Evolutionary conservation across 2,113 vertebrate species (phyloP), one percentile per base, ranked within the genome.

Genomic region (Crotalus horridus): DNA sequence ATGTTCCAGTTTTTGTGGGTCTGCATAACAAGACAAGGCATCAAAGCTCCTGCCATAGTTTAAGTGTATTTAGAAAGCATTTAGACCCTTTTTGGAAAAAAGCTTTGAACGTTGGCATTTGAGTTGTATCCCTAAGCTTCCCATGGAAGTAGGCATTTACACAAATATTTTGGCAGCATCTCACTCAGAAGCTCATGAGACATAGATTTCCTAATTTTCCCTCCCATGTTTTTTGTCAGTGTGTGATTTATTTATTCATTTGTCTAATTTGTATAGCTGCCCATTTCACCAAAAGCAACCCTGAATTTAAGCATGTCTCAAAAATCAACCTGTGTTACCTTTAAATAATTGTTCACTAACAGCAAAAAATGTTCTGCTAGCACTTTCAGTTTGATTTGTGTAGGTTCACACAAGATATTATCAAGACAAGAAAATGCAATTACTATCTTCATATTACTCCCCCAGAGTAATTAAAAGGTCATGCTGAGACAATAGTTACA

Each of bases 61-160:
- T 89, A 93, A 93, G 59, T 93, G 53, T 81, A 93, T 93, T 90
- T 90, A 89, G 74, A 90, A 93, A 93, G 46, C 88, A 58, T 93
- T 93, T 93, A 93, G 54, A 93, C 56, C 88, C 55, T 39, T 93
- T 81, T 89, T 86, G 55, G 74, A 46, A 90, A 93, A 90, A 90
- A 90, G 74, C 74, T 93, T 90, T 90, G 55, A 93, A 90, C 48
- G 56, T 58, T 86, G 92, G 88, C 92, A 87, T 93, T 93, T 90
- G 59, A 90, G 90, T 93, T 93, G 58, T 86, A 90, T 24, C 56
- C 88, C 55, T 93, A 90, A 90, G 53, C 56, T 86, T 90, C 81
- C 92, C 86, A 64, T 86, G n/a, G 61, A 93, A 90, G 74, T 86
- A 90, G 74, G 92, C 74, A 90, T 93, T 93, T 90, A 90, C 56